Conservation (phyloP, 2,888 invertebrate genomes). For the Diarsia rubi region DNA sequence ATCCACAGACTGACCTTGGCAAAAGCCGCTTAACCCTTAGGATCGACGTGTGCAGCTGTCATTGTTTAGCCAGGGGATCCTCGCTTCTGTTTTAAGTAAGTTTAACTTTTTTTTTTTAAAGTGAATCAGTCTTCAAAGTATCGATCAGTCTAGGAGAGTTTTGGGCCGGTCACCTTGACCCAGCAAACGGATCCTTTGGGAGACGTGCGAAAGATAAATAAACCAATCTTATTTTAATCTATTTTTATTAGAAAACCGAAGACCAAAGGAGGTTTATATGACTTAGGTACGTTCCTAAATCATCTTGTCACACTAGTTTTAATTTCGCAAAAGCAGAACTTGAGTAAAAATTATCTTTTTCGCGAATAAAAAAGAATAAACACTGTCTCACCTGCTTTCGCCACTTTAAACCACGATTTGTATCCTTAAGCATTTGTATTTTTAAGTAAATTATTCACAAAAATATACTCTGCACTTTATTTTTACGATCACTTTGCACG, state of each 20-base stretch:
- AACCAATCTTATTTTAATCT: neutral
- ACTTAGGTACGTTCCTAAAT: neutral
- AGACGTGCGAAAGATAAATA: neutral
- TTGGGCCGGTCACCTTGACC: constrained; percentile 40
- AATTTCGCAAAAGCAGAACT: neutral
- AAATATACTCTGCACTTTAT: constrained; percentile 49
- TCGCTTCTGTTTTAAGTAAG: neutral
- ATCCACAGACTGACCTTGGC: neutral
- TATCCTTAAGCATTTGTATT: constrained; percentile 26
- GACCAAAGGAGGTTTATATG: no score
- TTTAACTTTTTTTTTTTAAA: no score
- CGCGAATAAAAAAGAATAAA: neutral
- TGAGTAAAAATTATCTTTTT: neutral
- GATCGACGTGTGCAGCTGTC: no score
- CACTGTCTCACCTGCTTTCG: constrained; percentile 30
- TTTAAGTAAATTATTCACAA: constrained; percentile 44
- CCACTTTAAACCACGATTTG: constrained; percentile 15
- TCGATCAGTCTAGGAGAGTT: constrained; percentile 21
- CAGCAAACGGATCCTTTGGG: neutral
- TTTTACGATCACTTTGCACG: constrained; percentile 1
- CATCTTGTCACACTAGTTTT: no score
- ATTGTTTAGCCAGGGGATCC: neutral
- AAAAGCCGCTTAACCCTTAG: neutral
- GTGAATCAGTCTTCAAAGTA: no score
- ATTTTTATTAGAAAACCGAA: neutral